Evolutionary conservation across 2,888 invertebrate species (phyloP).

Genomic region (Nomada fabriciana): DNA sequence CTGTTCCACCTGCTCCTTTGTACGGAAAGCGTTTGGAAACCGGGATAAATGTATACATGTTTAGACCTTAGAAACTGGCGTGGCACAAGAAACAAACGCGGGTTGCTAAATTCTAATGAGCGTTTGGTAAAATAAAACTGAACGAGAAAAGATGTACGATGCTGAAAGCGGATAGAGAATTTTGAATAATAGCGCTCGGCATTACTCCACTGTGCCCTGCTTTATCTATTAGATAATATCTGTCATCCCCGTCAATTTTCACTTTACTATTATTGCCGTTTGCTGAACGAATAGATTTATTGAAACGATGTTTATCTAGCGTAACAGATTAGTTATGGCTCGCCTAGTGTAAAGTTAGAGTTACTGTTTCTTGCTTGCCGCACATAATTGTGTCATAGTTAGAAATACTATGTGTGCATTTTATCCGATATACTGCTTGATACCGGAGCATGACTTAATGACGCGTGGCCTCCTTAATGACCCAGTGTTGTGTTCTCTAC

Average conservation of each 20-base stretch:
- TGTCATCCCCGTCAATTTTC: too few relatives aligned
- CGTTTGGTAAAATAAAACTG: not conserved
- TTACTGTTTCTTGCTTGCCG: not conserved
- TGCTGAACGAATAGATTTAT: too few relatives aligned
- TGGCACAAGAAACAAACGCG: slow-evolving; percentile 42
- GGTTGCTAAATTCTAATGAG: slow-evolving; percentile 8
- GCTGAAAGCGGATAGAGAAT: too few relatives aligned
- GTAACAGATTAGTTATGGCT: too few relatives aligned
- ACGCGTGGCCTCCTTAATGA: slow-evolving; percentile 63
- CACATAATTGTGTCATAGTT: slow-evolving; percentile 47
- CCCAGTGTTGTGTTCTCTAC: slow-evolving; percentile 58
- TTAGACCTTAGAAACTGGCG: slow-evolving; percentile 42
- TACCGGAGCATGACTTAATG: slow-evolving; percentile 61
- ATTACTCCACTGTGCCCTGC: too few relatives aligned
- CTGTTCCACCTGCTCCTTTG: slow-evolving; percentile 53
- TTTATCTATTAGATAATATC: too few relatives aligned
- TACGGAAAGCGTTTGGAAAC: slow-evolving; percentile 34
- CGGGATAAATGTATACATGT: slow-evolving; percentile 57
- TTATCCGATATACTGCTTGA: slow-evolving; percentile 46
- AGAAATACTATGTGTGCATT: slow-evolving; percentile 51
- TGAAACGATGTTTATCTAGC: not conserved
- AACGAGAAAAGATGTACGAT: not conserved
- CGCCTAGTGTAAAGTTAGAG: too few relatives aligned
- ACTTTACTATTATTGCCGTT: too few relatives aligned
- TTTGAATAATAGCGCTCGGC: too few relatives aligned